Conservation (phyloP, 1,140 invertebrate species). For the Dinoponera quadriceps region DNA sequence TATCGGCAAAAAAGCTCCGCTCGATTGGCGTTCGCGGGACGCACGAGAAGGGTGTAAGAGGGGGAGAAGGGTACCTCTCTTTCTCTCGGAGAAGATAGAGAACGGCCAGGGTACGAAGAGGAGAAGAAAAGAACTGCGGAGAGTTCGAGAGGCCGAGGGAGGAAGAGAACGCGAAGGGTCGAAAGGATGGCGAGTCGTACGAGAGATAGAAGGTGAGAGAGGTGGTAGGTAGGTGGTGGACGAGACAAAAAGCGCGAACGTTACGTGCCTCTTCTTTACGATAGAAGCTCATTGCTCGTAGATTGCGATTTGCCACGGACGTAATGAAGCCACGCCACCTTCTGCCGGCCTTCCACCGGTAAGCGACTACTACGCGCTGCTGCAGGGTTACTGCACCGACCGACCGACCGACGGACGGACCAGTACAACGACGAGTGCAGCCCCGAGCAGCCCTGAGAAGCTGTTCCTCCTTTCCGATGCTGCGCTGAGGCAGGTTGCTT, state of each 20-base stretch:
- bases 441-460: slow-evolving; percentile 4
- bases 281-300: slow-evolving; percentile 83
- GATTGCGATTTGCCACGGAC: slow-evolving; percentile 84
- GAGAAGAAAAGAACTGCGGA: slow-evolving; percentile 45
- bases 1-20: slow-evolving; percentile 79
- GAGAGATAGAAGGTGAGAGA: slow-evolving; percentile 51
- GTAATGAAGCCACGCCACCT: slow-evolving; percentile 83
- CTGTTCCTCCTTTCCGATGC: neutral
- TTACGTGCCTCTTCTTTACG: slow-evolving; percentile 80
- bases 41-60: slow-evolving; percentile 20
- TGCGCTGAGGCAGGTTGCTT: neutral
- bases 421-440: slow-evolving; percentile 27
- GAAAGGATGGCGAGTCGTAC: slow-evolving; percentile 1
- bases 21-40: slow-evolving; percentile 59
- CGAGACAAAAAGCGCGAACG: slow-evolving; percentile 78
- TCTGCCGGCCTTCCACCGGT: slow-evolving; percentile 54
- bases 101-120: slow-evolving; percentile 43
- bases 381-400: neutral
- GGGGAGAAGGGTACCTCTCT: neutral
- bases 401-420: neutral
- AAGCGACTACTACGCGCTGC: slow-evolving; percentile 11
- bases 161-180: slow-evolving; percentile 48
- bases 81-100: slow-evolving; percentile 41
- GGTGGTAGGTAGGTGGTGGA: slow-evolving; percentile 49
- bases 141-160: neutral